These are phyloP conservation scores for Falco novaeseelandiae DNA, from an alignment of 2,797 vertebrate genomes.

Conservation along the genomic window DNA sequence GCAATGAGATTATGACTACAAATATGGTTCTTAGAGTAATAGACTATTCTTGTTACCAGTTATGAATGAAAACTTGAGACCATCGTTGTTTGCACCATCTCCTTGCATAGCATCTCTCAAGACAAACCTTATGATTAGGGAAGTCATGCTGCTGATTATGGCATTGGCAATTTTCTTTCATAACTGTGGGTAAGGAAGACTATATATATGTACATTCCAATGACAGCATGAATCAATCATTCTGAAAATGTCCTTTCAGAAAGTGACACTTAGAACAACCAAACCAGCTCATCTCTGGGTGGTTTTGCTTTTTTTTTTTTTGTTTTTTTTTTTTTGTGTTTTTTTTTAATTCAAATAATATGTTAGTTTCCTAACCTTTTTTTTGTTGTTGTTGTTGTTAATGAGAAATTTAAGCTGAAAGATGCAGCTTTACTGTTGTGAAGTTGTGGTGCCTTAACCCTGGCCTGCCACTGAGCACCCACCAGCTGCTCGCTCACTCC, in stretches of 20 bases:
- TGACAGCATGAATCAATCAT: background rate
- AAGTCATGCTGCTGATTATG: background rate
- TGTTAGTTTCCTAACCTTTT: background rate
- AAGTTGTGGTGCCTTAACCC: background rate
- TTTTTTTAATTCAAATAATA: background rate
- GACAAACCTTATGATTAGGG: background rate
- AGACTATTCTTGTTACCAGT: conserved; percentile 45
- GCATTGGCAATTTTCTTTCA: conserved; percentile 20
- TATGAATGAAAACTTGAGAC: conserved; percentile 53
- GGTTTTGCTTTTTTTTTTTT: background rate
- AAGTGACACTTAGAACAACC: background rate
- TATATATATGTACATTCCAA: background rate
- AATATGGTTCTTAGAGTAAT: conserved; percentile 25
- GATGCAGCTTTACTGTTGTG: background rate
- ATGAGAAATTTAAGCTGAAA: background rate
- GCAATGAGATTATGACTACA: background rate
- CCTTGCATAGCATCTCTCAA: background rate
- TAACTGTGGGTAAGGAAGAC: background rate
- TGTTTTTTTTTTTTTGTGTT: background rate
- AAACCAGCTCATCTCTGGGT: background rate
- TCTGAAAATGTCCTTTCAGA: conserved; percentile 16
- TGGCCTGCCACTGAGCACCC: background rate
- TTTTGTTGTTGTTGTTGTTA: background rate
- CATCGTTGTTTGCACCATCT: conserved; percentile 6
- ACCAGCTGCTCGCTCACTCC: background rate